Base-by-base conservation (phyloP, 2,888 invertebrate genomes). In the Chymomyza fuscimana region DNA sequence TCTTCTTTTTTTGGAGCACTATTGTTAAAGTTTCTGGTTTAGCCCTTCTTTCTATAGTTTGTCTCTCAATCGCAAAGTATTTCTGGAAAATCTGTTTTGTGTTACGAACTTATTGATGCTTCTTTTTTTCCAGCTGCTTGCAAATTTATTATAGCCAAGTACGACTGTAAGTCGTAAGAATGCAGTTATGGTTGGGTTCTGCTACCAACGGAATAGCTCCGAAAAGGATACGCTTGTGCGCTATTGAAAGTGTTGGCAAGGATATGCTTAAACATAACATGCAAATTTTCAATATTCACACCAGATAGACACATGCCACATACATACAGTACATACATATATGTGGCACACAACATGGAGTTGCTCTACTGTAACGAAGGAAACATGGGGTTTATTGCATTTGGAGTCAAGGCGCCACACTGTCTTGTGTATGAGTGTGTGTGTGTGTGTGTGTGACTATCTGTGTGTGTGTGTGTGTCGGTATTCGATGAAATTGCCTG, bases 231-330 rank as follows among this genome's bases (percentile, higher is more conserved):
- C 58, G 59, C 68, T 63, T 65, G 59, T 36, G 78, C 73, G 75
- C 78, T 76, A 68, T 75, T 78, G 77, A 79, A 82, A 81, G 78
- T 84, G 86, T 78, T 81, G 83, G 86, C 80, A 83, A 82, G 86
- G 85, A 89, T 86, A 89, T 90, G 89, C 90, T 89, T 84, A 82
- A 89, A 88, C 90, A 89, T 90, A 89, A 88, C 90, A 90, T 90
- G 90, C 88, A 90, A 90, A 89, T 90, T 89, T 90, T 90, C 89
- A 90, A 90, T 90, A 88, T 88, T 86, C 88, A 80, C 78, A 81
- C 79, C 78, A 78, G 72, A 80, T 75, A 80, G 63, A 62, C 51
- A 52, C 64, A 74, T 72, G 63, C 59, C 58, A 70, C 25, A 60
- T 29, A 60, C 29, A 51, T 19, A 16, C 46, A 56, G 36, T 68